Evolutionary conservation across 1,140 invertebrate genomes (phyloP).

Genomic region (Pogonognathellus flavescens): DNA sequence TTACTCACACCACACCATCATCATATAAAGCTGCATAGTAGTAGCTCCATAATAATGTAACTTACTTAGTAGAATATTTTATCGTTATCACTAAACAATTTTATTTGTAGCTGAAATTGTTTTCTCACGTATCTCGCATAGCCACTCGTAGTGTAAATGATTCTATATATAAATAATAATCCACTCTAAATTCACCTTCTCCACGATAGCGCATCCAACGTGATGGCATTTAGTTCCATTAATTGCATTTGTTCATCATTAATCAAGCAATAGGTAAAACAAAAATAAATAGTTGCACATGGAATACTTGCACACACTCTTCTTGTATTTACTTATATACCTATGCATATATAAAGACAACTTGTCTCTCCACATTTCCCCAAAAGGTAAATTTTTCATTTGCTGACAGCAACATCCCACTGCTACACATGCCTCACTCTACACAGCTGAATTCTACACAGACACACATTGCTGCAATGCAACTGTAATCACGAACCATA

Average conservation of each 20-base stretch:
- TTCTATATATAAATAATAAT: no score
- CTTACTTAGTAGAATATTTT: no score
- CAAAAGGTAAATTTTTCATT: conserved; percentile 14
- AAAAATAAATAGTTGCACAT: conserved; percentile 14
- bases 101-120: no score
- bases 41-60: background rate
- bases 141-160: no score
- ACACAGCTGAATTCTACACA: background rate
- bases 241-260: background rate
- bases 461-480: background rate
- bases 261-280: background rate
- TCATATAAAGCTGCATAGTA: background rate
- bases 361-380: background rate
- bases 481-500: conserved; percentile 14
- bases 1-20: no score
- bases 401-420: background rate
- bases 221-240: background rate
- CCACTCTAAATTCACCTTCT: no score
- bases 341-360: no score
- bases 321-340: background rate
- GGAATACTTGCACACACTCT: background rate
- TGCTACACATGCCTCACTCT: no score
- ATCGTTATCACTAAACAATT: no score
- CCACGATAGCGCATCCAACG: background rate
- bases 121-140: no score